Evolutionary conservation across 2,113 vertebrate genomes (phyloP), one percentile per base, ranked within the genome.

Genomic region (Gallinago media): DNA sequence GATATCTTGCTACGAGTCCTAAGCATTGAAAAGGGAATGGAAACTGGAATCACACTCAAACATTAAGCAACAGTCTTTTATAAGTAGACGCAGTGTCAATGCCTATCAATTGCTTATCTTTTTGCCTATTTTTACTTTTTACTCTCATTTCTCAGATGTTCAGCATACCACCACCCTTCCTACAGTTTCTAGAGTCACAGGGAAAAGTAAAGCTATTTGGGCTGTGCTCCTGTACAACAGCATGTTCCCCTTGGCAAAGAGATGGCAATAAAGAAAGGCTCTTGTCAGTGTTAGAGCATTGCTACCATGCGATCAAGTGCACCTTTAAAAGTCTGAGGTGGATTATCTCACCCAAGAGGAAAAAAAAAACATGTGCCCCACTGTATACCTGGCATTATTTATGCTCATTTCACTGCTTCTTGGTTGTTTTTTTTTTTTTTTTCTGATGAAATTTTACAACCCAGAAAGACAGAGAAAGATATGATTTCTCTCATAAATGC

Each of bases 91-190:
- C 22, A 88, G 25, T 25, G 29, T 56, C 47, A 82, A 55, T 49
- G 31, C 13, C 11, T 75, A n/a, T n/a, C n/a, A n/a, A n/a, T 83
- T 66, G 14, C n/a, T 92, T 59, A 29, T 38, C 29, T 67, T 77
- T 71, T 32, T 10, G 20, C n/a, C 26, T 85, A 2, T 82, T 93
- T 92, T 90, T 42, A 75, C 27, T 66, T 83, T 72, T 32, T 22
- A 19, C 27, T 91, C 42, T 68, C n/a, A 27, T 85, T 95, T 93
- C 63, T 80, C 34, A 71, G 29, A 54, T 49, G 22, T 50, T 96
- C 59, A 88, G 17, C 1, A 3, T 42, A 46, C 22, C 5, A 11
- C 42, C 0, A 0, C 63, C 74, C 65, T 52, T 79, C 26, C 44
- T 76, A 42, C 25, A 87, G 56, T 36, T 70, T 70, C 55, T 32